Percentiles rank a stretch among this genome's conserved stretches.
phyloP scores from a whole-genome alignment of 1,140 invertebrate genomes.

The Lamellibrachia luymesi region DNA sequence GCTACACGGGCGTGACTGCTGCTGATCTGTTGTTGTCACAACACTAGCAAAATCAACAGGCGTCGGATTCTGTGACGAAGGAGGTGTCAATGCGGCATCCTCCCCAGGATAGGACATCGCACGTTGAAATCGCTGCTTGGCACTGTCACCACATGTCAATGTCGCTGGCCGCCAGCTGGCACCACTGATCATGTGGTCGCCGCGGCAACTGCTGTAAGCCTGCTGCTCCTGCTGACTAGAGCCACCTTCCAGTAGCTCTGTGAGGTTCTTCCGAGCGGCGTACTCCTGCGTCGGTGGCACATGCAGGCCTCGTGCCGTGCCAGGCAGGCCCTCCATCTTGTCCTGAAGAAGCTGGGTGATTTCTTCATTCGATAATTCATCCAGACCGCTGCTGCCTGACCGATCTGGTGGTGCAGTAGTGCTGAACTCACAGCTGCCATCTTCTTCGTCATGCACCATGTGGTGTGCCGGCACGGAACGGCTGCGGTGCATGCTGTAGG shows the following conservation, averaged over 20 bases:
- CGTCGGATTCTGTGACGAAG: conserved; percentile 8
- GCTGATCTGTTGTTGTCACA: background rate
- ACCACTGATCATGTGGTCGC: conserved; percentile 25
- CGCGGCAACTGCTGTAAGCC: conserved; percentile 9
- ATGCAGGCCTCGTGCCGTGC: background rate
- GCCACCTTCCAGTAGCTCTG: background rate
- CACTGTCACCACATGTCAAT: background rate
- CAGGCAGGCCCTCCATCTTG: background rate
- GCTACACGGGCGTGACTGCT: background rate
- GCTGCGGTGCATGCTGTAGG: background rate
- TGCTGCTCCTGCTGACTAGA: background rate
- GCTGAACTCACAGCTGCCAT: background rate
- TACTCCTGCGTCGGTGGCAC: background rate
- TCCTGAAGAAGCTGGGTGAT: conserved; percentile 8
- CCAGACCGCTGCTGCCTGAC: background rate
- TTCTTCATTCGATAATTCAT: conserved; percentile 4
- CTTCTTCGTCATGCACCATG: conserved; percentile 7
- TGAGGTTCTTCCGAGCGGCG: conserved; percentile 12
- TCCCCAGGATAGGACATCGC: background rate
- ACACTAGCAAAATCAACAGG: background rate
- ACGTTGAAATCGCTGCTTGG: background rate
- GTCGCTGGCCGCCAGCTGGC: background rate
- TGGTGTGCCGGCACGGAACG: conserved; percentile 11
- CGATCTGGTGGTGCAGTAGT: background rate
- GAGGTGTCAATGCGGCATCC: background rate